Conservation (phyloP, 2,113 vertebrate genomes). For the Perca fluviatilis region DNA sequence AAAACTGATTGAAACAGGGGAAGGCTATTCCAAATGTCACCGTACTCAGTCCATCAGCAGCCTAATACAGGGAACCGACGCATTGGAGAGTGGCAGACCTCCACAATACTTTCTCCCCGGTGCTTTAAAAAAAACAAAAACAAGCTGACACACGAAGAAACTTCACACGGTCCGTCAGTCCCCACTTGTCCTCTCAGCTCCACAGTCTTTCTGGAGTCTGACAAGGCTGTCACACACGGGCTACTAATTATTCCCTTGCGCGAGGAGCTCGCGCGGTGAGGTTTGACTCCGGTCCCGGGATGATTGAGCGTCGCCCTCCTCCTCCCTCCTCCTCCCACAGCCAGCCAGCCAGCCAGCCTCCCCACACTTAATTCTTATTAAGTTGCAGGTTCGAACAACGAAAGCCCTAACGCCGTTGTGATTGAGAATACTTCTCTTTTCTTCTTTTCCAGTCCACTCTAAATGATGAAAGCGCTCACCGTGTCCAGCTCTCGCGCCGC, state of each 20-base stretch:
- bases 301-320: slow-evolving; percentile 29
- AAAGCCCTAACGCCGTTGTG: neutral
- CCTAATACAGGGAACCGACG: slow-evolving; percentile 19
- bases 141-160: slow-evolving; percentile 7
- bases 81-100: slow-evolving; percentile 27
- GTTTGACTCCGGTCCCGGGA: slow-evolving; percentile 61
- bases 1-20: slow-evolving; percentile 31
- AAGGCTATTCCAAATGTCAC: slow-evolving; percentile 55
- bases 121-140: neutral
- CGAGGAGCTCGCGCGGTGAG: slow-evolving; percentile 5
- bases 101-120: slow-evolving; percentile 20
- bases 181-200: neutral
- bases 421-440: neutral
- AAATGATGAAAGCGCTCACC: neutral
- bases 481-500: slow-evolving; percentile 55
- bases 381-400: slow-evolving; percentile 46
- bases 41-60: slow-evolving; percentile 57
- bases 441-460: slow-evolving; percentile 18
- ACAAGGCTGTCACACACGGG: slow-evolving; percentile 13
- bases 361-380: slow-evolving; percentile 18
- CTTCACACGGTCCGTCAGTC: slow-evolving; percentile 38
- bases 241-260: slow-evolving; percentile 48
- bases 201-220: slow-evolving; percentile 17
- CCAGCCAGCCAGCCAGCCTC: neutral
- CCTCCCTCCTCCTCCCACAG: slow-evolving; percentile 11